These are phyloP conservation scores for Diadumene lineata DNA, from an alignment of 92 coral and sea anemone genomes.

Conservation along the genomic window DNA sequence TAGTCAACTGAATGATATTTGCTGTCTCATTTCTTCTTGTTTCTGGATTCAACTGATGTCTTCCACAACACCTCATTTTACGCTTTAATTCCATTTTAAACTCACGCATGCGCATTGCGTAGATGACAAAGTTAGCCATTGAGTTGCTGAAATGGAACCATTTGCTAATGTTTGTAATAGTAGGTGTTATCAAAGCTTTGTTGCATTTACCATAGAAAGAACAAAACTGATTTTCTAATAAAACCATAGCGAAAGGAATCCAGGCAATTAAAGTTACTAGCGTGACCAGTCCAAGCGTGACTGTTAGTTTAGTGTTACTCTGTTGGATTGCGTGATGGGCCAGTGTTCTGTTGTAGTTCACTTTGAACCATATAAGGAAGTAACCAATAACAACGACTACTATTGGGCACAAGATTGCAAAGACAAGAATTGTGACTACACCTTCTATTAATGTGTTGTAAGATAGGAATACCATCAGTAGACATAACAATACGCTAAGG, in stretches of 20 bases:
- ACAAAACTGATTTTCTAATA: no score
- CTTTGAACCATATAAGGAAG: slow-evolving; percentile 8
- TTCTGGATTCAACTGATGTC: no score
- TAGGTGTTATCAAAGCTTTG: no score
- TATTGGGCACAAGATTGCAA: not conserved
- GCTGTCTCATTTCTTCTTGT: no score
- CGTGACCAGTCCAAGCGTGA: slow-evolving; percentile 8
- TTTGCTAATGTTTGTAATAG: no score
- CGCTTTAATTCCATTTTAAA: no score
- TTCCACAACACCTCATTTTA: no score
- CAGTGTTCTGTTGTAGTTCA: not conserved
- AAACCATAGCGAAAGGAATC: slow-evolving; percentile 9
- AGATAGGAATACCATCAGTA: not conserved
- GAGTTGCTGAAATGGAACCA: no score
- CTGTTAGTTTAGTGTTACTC: slow-evolving; percentile 12
- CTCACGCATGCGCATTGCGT: no score
- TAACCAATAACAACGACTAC: not conserved
- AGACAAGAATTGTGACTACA: not conserved
- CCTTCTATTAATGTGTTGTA: not conserved
- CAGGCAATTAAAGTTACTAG: slow-evolving; percentile 9
- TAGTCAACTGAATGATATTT: no score
- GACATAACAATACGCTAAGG: not conserved
- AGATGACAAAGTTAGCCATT: no score
- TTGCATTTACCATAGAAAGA: no score
- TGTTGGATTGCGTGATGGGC: slow-evolving; percentile 4